phyloP scores from a whole-genome alignment of 1,140 invertebrate genomes.

The Chrysomallon squamiferum region DNA sequence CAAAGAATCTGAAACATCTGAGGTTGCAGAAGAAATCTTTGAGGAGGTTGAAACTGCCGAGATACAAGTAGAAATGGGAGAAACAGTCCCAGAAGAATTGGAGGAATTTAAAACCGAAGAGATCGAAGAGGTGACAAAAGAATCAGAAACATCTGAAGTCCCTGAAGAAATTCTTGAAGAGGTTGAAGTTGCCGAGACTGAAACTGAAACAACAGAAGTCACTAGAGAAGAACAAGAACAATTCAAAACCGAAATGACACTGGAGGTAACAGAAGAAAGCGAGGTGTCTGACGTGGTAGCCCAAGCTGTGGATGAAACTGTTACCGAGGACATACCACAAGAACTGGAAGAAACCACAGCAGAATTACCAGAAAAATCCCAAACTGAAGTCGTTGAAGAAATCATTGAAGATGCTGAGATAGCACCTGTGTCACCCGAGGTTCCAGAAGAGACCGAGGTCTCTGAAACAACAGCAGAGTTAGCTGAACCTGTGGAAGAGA shows the following conservation, averaged over 20 bases:
- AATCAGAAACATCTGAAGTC: conserved; percentile 24
- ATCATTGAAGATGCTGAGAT: conserved; percentile 15
- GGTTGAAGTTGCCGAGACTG: conserved; percentile 31
- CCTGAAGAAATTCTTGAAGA: conserved; percentile 22
- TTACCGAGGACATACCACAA: conserved; percentile 15
- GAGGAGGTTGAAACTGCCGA: conserved; percentile 1
- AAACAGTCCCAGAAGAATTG: conserved; percentile 5
- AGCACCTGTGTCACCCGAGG: conserved; percentile 16
- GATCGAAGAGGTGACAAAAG: conserved; percentile 30
- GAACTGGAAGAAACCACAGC: conserved; percentile 14
- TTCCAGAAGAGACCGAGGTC: conserved; percentile 16
- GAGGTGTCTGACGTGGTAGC: conserved; percentile 31
- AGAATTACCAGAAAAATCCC: conserved; percentile 13
- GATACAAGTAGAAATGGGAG: not conserved
- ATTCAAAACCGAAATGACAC: conserved; percentile 30
- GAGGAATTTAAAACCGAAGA: conserved; percentile 37
- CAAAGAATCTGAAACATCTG: not conserved
- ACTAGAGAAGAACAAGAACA: conserved; percentile 14
- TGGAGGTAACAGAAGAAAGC: conserved; percentile 30
- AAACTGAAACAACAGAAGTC: conserved; percentile 45
- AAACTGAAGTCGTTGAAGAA: conserved; percentile 18
- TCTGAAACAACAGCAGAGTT: conserved; percentile 17
- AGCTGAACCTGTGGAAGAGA: conserved; percentile 17
- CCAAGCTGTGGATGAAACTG: conserved; percentile 20
- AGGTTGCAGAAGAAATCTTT: not conserved